Evolutionary conservation across 2,888 invertebrate genomes (phyloP), one percentile per base, ranked within the genome.

Genomic region (Ernsta delagoae): DNA sequence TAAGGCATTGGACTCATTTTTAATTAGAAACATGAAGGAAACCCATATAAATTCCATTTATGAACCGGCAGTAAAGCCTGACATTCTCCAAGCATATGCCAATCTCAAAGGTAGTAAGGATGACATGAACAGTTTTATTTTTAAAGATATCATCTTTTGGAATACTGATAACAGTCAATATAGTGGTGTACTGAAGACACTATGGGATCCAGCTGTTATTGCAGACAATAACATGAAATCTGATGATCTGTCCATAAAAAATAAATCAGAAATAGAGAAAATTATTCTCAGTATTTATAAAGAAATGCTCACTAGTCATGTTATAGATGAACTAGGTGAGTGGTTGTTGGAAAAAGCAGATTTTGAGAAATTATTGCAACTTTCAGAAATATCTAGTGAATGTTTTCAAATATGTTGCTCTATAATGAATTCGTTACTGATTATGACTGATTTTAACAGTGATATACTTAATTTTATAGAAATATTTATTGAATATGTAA

Each of bases 331-430:
- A 72, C 39, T 83, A 12, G 73, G 79, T 12, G 70, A 73, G 8
- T 45, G 83, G 41, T 78, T 88, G 50, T 50, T 41, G 6, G 67
- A 69, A n/a, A 73, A 83, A 57, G 45, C 67, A 24, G 57, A 74
- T 16, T 69, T 88, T 1, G 71, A 70, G 8, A 77, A 80, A 12
- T 67, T 92, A 48, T 39, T 85, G 1, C 77, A 78, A 59, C 83
- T 77, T 64, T 84, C 87, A 75, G 75, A 84, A n/a, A 66, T 73
- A 41, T 91, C 90, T 6, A 53, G 83, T 0, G 75, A 79, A 59
- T 89, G 90, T 71, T 93, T 90, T 71, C 90, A 92, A 78, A 86
- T 90, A 57, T 86, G 87, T 70, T 77, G 74, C 70, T 74, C 77
- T 41, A 83, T 90, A 71, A 74, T 92, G 1, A 89, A 92, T 71